Evolutionary conservation across 2,888 invertebrate species (phyloP).

Genomic region (Camptogramma bilineatum): DNA sequence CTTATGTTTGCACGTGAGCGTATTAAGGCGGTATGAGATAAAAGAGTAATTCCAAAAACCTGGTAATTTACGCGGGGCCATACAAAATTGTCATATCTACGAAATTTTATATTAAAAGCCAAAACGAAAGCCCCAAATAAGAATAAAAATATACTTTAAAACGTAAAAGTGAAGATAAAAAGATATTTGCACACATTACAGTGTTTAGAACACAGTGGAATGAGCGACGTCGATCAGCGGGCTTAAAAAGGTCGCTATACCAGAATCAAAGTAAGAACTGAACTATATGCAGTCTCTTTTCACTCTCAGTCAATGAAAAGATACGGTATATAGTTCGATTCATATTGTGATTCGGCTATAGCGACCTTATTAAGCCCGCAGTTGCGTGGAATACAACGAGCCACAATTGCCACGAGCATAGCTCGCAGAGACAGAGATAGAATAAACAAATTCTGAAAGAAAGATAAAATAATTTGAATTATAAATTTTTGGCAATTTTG

Average conservation of each 20-base stretch:
- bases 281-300: too few relatives aligned
- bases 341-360: too few relatives aligned
- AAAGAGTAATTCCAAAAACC: conserved; percentile 40
- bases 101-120: conserved; percentile 44
- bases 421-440: conserved; percentile 54
- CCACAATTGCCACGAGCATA: conserved; percentile 61
- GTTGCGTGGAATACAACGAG: conserved; percentile 57
- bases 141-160: conserved; percentile 37
- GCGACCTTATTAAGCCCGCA: too few relatives aligned
- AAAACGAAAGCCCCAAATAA: conserved; percentile 46
- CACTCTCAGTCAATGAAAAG: too few relatives aligned
- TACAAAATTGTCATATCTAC: conserved; percentile 41
- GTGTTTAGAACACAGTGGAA: conserved; percentile 63
- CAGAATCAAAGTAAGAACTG: too few relatives aligned
- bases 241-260: too few relatives aligned
- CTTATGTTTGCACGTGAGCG: too few relatives aligned
- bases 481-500: conserved; percentile 84
- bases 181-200: conserved; percentile 55
- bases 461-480: conserved; percentile 54
- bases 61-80: conserved; percentile 42
- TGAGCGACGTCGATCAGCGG: conserved; percentile 53
- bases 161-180: conserved; percentile 46
- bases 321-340: too few relatives aligned
- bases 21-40: conserved; percentile 16
- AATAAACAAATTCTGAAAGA: conserved; percentile 52